Base-by-base conservation (phyloP, 2,797 vertebrate species). In the Antennarius maculatus region DNA sequence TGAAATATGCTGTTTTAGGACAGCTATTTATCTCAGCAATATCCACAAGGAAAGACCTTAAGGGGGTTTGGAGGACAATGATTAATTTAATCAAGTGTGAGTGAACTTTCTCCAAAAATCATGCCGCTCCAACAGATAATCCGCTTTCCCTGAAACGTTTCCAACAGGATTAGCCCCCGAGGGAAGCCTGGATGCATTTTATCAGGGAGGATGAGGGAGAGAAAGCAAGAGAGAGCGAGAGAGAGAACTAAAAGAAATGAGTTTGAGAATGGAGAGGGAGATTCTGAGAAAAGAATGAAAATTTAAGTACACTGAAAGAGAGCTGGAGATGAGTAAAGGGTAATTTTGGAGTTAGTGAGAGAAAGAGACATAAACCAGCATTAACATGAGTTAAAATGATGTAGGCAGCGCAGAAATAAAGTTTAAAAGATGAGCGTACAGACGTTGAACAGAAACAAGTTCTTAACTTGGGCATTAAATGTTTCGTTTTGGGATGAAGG, bases 81-180 rank as follows among this genome's bases (percentile, higher is more conserved):
- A 91, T 90, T 90, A 91, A 91, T 90, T 92, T 86, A 93, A 93
- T 93, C 89, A 91, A 89, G 88, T 88, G 86, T 80, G 89, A 91
- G 90, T 87, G 88, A 93, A 91, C 85, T 91, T 91, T 92, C 83
- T 87, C 82, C 87, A 82, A 81, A 91, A 91, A 91, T 86, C 85
- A 86, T 84, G 87, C 86, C 66, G 85, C 88, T 88, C 85, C 79
- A 72, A 86, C 81, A 87, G 79, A 88, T 92, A 92, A 94, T 92
- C 88, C 89, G 88, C 91, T 93, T 92, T 90, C 83, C 87, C 86
- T 85, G 90, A 90, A 92, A 93, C 68, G 85, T 90, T 88, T 89
- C 87, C 91, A 91, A 92, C 85, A 86, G 90, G 90, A 92, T 92
- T 91, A 92, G 83, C 64, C 80, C 91, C 81, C 63, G 65, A 88